Percentiles rank a stretch among this genome's conserved stretches.
Conservation (phyloP, 2,113 vertebrate species). For the Probosciger aterrimus region DNA sequence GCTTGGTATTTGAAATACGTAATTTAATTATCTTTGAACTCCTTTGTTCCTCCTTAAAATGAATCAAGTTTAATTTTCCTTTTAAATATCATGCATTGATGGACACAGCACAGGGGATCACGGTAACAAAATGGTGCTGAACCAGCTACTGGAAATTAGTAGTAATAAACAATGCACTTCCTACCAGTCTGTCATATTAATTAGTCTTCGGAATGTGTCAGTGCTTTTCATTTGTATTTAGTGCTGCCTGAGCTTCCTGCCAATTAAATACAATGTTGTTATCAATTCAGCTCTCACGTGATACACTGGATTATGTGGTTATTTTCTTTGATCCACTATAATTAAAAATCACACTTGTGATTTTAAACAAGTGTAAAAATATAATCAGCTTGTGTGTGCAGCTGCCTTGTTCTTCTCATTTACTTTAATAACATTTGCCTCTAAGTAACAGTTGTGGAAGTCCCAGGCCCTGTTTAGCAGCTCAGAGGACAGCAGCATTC, state of each 20-base stretch:
- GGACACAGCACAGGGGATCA: not conserved
- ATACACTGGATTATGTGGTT: constrained; percentile 47
- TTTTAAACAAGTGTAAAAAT: constrained; percentile 66
- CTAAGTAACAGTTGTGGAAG: not conserved
- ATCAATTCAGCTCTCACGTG: constrained; percentile 43
- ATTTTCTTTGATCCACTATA: constrained; percentile 55
- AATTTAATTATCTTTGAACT: constrained; percentile 52
- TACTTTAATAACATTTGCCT: constrained; percentile 46
- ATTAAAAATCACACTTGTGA: constrained; percentile 60
- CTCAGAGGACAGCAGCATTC: not conserved
- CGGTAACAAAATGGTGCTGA: constrained; percentile 50
- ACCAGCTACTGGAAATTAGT: constrained; percentile 58
- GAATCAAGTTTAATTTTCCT: constrained; percentile 19
- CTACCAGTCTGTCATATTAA: constrained; percentile 52
- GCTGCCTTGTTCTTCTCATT: constrained; percentile 45
- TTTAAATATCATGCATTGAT: constrained; percentile 22
- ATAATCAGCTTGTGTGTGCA: constrained; percentile 28
- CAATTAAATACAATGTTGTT: constrained; percentile 58
- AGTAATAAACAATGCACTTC: constrained; percentile 60
- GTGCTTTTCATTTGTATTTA: constrained; percentile 57
- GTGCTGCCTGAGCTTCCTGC: constrained; percentile 29
- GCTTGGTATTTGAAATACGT: constrained; percentile 44
- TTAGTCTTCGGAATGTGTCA: constrained; percentile 38
- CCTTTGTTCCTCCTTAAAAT: constrained; percentile 40
- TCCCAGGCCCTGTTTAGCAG: not conserved